phyloP scores from a whole-genome alignment of 1,140 invertebrate species.

The Campoletis sonorensis region DNA sequence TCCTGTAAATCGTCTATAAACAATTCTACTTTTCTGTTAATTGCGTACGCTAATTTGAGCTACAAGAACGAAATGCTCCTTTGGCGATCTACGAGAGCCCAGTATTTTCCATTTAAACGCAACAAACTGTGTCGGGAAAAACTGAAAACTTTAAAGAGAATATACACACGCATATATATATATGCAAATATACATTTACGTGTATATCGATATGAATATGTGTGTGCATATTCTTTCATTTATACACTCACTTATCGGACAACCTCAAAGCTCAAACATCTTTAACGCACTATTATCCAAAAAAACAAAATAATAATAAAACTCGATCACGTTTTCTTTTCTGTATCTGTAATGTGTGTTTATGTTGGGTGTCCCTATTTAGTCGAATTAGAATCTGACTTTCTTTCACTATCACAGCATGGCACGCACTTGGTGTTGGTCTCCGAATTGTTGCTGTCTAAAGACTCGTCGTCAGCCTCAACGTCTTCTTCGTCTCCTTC shows the following conservation, averaged over 20 bases:
- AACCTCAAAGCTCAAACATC: neutral
- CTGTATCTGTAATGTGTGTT: neutral
- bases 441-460: slow-evolving; percentile 80
- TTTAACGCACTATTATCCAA: neutral
- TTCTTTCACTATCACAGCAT: slow-evolving; percentile 67
- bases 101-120: neutral
- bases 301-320: slow-evolving; percentile 7
- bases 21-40: neutral
- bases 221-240: neutral
- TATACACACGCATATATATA: neutral
- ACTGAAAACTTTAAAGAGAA: neutral
- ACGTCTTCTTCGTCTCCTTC: slow-evolving; percentile 83
- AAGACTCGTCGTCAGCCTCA: slow-evolving; percentile 76
- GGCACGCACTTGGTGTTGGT: slow-evolving; percentile 71
- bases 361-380: slow-evolving; percentile 38
- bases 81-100: neutral
- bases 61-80: slow-evolving; percentile 5
- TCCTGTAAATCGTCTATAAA: slow-evolving; percentile 5
- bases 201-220: neutral
- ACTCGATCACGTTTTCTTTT: neutral
- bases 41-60: neutral
- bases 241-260: neutral
- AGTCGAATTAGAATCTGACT: slow-evolving; percentile 60
- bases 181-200: neutral
- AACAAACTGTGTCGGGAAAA: neutral